Evolutionary conservation across 2,113 vertebrate species (phyloP), one percentile per base, ranked within the genome.

Genomic region (Mobula birostris): DNA sequence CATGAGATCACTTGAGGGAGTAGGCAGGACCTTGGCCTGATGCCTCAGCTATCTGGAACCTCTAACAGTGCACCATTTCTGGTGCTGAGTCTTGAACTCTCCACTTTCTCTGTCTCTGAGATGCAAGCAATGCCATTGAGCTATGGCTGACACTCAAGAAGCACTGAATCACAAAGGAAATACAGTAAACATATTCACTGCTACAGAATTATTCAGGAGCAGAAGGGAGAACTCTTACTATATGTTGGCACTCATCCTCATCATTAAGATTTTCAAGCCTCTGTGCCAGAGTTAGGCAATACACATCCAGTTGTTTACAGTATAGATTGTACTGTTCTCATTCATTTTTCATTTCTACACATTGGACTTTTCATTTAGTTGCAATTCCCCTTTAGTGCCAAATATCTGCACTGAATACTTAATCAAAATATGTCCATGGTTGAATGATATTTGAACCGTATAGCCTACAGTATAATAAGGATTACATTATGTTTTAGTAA

Each of bases 291-390:
- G 12, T 66, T 88, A 61, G 12, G 3, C 63, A 14, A 27, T 90
- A 15, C 61, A 66, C 66, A 90, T 29, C 85, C 61, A n/a, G n/a
- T 63, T n/a, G 61, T 29, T 61, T 90, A 66, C 85, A 90, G 19
- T 90, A 19, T 90, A 90, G 29, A 32, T 90, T n/a, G 58, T 90
- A 66, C 6, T 32, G 85, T 66, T 90, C 61, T 66, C 85, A 90
- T 90, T 90, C 85, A 90, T 90, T 90, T 87, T 90, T 90, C 61
- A 90, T 90, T 66, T 14, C 15, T 90, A 32, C 85, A 66, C 85
- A 66, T 90, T 63, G 63, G 29, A n/a, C 85, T 90, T 90, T 90
- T 87, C 83, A n/a, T 56, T 63, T 63, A 36, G 66, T 90, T 90
- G 61, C 61, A 90, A 90, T 66, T 90, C 29, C 61, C 61, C 32